Percentiles rank a stretch among this genome's conserved stretches.
Evolutionary conservation across 2,888 invertebrate species (phyloP).

Genomic region (Chirona hameri): DNA sequence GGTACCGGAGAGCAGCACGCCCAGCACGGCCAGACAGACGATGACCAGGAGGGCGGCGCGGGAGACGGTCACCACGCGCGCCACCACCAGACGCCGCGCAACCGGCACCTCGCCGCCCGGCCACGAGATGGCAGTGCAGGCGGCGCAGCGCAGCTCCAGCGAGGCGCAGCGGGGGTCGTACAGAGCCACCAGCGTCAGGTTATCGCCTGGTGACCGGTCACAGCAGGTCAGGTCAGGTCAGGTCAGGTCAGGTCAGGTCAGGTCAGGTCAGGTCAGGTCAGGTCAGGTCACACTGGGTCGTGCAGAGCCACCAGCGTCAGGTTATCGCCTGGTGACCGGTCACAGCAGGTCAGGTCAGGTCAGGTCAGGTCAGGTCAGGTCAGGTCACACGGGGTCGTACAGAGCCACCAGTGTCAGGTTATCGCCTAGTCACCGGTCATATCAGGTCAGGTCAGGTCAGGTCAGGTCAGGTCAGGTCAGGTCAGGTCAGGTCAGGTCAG

Average conservation of each 20-base stretch:
- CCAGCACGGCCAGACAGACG: slow-evolving; percentile 66
- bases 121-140: slow-evolving; percentile 66
- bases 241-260: too few relatives aligned
- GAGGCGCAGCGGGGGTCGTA: slow-evolving; percentile 57
- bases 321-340: slow-evolving; percentile 64
- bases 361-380: too few relatives aligned
- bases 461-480: too few relatives aligned
- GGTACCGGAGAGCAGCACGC: slow-evolving; percentile 67
- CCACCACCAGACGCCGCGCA: slow-evolving; percentile 69
- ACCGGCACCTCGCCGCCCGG: slow-evolving; percentile 75
- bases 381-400: too few relatives aligned
- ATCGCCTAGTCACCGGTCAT: too few relatives aligned
- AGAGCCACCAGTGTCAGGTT: slow-evolving; percentile 68
- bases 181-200: slow-evolving; percentile 67
- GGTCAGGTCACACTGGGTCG: slow-evolving; percentile 52
- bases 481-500: neutral
- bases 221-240: too few relatives aligned
- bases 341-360: too few relatives aligned
- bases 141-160: slow-evolving; percentile 65
- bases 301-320: slow-evolving; percentile 68
- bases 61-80: slow-evolving; percentile 72
- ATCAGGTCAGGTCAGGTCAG: too few relatives aligned
- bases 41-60: slow-evolving; percentile 70
- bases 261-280: too few relatives aligned
- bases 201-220: slow-evolving; percentile 56